Conservation (phyloP, 2,113 vertebrate species). For the Xenotilapia flavipinnis region DNA sequence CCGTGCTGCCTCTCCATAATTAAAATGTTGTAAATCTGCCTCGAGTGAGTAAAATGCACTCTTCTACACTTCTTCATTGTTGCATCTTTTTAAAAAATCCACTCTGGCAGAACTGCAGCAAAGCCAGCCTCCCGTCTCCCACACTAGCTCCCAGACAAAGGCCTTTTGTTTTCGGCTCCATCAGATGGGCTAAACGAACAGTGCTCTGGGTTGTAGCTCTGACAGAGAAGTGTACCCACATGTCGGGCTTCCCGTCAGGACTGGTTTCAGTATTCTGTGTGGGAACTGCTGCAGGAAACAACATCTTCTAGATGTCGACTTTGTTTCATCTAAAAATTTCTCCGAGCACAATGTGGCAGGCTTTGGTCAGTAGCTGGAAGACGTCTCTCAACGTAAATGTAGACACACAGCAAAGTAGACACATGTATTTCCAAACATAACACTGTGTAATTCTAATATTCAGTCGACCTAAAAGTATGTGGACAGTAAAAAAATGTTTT, state of each 20-base stretch:
- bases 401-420: neutral
- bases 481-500: neutral
- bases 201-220: neutral
- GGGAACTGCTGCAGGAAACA: neutral
- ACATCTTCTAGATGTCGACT: neutral
- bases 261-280: neutral
- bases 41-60: neutral
- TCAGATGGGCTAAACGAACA: neutral
- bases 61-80: neutral
- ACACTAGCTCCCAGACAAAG: neutral
- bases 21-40: neutral
- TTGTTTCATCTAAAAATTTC: neutral
- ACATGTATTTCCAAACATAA: neutral
- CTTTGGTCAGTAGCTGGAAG: neutral
- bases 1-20: neutral
- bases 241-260: neutral
- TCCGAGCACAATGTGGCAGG: neutral
- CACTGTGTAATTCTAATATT: neutral
- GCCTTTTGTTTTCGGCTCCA: neutral
- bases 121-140: neutral
- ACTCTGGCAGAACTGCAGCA: neutral
- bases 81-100: neutral
- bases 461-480: neutral
- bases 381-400: neutral
- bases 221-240: neutral